Evolutionary conservation across 1,140 invertebrate genomes (phyloP), one percentile per base, ranked within the genome.

Genomic region (Trichogramma pretiosum): DNA sequence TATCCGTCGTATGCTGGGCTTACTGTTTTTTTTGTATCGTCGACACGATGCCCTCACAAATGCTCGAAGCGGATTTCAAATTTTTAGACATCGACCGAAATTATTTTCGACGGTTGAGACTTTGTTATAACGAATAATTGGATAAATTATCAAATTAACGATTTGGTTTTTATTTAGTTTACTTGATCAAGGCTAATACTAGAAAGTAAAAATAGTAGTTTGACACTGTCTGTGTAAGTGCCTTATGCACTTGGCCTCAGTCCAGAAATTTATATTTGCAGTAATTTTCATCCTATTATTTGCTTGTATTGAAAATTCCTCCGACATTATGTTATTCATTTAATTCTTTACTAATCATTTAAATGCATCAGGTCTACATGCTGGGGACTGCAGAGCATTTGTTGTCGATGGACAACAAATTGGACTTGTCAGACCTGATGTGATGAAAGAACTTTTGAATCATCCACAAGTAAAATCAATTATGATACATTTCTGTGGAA

Each of bases 381-480:
- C 80, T 65, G 80, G 81, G 39, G 79, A 86, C 66, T 89, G 87
- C 70, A 78, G 80, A 63, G 87, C 89, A 33, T 93, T 94, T 68
- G 75, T 90, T 53, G 83, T 93, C 16, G 86, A 85, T 64, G 87
- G 85, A 38, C 79, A 83, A 60, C 88, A 93, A 77, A 86, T 94
- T 37, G 91, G 92, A 32, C 73, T 93, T 33, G 79, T 95, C 46
- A 77, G 83, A 61, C 81, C 83, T 17, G 83, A 91, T 74, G 82
- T 94, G 30, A 75, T 85, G 61, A 80, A 83, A 62, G 76, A 89
- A 61, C 75, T 93, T 46, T 72, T 85, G 35, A 78, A 79, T 64
- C 89, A 86, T 68, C 85, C 88, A 23, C 83, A 93, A 74, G 86
- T 91, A 57, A 75, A 74, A 28, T 11, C 24, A 7, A 11, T 28